Base-by-base conservation (phyloP, 2,888 invertebrate species). In the Periphyllus acericola region DNA sequence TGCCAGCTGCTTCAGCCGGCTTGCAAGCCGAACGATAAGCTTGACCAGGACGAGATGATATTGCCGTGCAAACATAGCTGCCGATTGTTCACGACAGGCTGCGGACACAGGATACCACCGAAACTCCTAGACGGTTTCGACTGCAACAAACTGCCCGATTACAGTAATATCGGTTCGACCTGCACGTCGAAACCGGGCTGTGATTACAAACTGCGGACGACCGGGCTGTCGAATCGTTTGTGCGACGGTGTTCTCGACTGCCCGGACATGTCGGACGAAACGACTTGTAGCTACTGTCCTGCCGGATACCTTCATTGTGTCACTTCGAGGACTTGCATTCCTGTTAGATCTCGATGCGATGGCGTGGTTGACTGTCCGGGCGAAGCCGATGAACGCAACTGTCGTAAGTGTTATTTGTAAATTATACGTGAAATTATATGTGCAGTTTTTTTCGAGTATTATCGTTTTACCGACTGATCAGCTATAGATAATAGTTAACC, bases 201-300 rank as follows among this genome's bases (percentile, higher is more conserved):
- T 34, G 89, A 40, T 80, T 88, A 83, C 19, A 88, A 88, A 19
- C 46, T 83, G 14, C 88, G 88, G 11, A 78, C 83, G 1, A 71
- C 78, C 55, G 83, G 83, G 21, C 9, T 79, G 32, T 66, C 83
- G 25, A 78, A 95, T 1, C 93, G 96, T 80, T 93, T 97, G 66
- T 97, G 97, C 91, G 97, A 97, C 91, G 97, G 97, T 29, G 93
- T 95, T 60, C 94, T 96, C 25, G 97, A 97, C 92, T 97, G 97
- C 91, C 94, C 95, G 25, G 96, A 96, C 92, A 93, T 96, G 52
- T 94, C 94, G 0, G 97, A 97, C 92, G 97, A 97, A 92, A 94
- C 94, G 89, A 93, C 93, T 81, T 97, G 97, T 91, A 93, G 95
- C 66, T 96, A 96, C 91, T 97, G 97, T 91, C 93, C 94, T 2